A percentile compares a stretch with the other conserved stretches of the same genome.
phyloP scores from a whole-genome alignment of 2,888 invertebrate species.

The Malthinus seriepunctatus region DNA sequence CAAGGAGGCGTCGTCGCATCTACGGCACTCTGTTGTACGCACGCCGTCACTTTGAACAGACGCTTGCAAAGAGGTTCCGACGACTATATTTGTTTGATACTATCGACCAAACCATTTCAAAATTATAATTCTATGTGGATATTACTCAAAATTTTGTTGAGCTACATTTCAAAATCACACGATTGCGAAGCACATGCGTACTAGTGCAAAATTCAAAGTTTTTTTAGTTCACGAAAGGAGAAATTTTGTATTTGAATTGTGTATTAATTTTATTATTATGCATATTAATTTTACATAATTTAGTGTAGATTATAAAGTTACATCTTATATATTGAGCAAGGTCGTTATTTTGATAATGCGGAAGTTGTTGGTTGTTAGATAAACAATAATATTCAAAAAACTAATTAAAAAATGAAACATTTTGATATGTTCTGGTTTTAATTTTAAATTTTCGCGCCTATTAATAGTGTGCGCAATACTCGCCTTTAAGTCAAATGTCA shows the following conservation, averaged over 20 bases:
- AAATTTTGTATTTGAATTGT: too few species aligned
- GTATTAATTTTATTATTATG: too few species aligned
- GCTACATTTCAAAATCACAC: background rate
- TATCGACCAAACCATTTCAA: background rate
- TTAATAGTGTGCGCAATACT: background rate
- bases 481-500: background rate
- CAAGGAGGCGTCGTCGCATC: conserved; percentile 5
- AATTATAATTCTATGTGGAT: background rate
- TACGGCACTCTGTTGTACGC: too few species aligned
- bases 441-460: conserved; percentile 1
- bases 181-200: background rate
- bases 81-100: conserved; percentile 11
- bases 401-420: background rate
- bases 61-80: conserved; percentile 4
- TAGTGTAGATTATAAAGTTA: too few species aligned
- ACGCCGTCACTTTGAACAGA: background rate
- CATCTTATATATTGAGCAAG: too few species aligned
- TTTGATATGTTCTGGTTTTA: conserved; percentile 4
- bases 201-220: background rate
- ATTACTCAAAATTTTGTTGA: background rate
- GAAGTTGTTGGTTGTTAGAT: background rate
- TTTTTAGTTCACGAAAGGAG: too few species aligned
- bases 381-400: background rate
- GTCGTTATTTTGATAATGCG: background rate
- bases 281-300: too few species aligned